Base-by-base conservation (phyloP, 2,797 vertebrate genomes). In the Percopsis omiscomaycus region DNA sequence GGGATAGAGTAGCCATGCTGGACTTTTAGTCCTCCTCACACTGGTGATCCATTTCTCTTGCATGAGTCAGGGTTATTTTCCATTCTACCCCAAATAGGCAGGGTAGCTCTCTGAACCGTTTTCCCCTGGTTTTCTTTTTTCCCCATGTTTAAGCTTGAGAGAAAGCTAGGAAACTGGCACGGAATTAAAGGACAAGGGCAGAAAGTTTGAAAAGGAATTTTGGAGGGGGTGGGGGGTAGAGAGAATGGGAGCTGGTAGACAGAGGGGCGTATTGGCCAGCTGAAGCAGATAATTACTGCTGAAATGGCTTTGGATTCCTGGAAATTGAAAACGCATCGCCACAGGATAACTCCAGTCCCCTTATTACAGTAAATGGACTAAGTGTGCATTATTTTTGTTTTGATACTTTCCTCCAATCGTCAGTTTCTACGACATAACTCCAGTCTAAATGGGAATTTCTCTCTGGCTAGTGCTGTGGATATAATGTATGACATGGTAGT, bases 251-350 rank as follows among this genome's bases (percentile, higher is more conserved):
- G 55, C n/a, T n/a, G n/a, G 13, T 4, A 11, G 22, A 22, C 4
- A 13, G 15, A 16, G n/a, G 50, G 51, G 13, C 13, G 13, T 53
- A 15, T 64, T 64, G 27, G 22, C 42, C 51, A 55, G 52, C 14
- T 55, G 37, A 32, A 27, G 60, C 60, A 61, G 49, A 44, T 61
- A n/a, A 61, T 52, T 52, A 5, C 32, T 11, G 13, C 45, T 22
- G 50, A n/a, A 61, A 12, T 16, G 28, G 6, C 47, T 37, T 29
- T 52, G 27, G 42, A 50, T 61, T 58, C 16, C 29, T 4, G 12
- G n/a, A n/a, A 9, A 13, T 28, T 12, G 9, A 32, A 51, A 12
- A 13, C 3, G 16, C 10, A 27, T n/a, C 52, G n/a, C 29, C 10
- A 9, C 14, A n/a, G 27, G 60, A 53, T 42, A 5, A 14, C 27